These are phyloP conservation scores for Dryas iulia DNA, from an alignment of 1,140 invertebrate genomes.

Conservation along the genomic window DNA sequence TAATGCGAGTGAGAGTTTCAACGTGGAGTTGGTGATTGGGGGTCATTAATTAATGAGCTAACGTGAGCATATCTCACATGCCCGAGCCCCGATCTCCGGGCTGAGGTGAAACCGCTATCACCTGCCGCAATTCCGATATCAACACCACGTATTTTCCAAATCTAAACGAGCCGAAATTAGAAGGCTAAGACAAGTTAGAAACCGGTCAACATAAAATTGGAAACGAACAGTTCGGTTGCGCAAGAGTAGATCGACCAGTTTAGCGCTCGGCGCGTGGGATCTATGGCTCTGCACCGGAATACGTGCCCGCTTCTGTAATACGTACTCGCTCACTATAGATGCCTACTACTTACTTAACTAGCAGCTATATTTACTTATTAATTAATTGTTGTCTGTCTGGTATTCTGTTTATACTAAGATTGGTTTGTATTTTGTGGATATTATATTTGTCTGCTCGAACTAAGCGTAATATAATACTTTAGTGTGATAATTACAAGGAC, in stretches of 20 bases:
- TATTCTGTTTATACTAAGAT: neutral
- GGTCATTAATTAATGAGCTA: slow-evolving; percentile 43
- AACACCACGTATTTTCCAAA: slow-evolving; percentile 66
- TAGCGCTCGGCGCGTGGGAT: slow-evolving; percentile 61
- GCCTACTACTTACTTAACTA: neutral
- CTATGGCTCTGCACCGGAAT: slow-evolving; percentile 32
- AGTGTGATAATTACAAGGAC: neutral
- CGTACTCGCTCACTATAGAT: neutral
- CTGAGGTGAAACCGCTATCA: slow-evolving; percentile 45
- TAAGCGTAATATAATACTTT: neutral
- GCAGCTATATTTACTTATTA: neutral
- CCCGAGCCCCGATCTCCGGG: too few relatives aligned
- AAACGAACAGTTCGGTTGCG: slow-evolving; percentile 77
- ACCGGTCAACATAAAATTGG: slow-evolving; percentile 80
- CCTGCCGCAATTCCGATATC: slow-evolving; percentile 45
- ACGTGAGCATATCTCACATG: neutral
- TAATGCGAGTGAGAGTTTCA: slow-evolving; percentile 29
- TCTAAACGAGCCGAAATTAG: slow-evolving; percentile 79
- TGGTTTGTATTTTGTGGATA: neutral
- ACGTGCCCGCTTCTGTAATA: slow-evolving; percentile 7
- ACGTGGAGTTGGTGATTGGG: slow-evolving; percentile 32
- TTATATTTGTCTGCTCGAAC: neutral
- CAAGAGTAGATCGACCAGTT: slow-evolving; percentile 72
- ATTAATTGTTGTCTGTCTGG: neutral
- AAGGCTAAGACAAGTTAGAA: slow-evolving; percentile 76